Evolutionary conservation across 2,888 invertebrate species (phyloP).

Genomic region (Liopterus haemorrhoidalis): DNA sequence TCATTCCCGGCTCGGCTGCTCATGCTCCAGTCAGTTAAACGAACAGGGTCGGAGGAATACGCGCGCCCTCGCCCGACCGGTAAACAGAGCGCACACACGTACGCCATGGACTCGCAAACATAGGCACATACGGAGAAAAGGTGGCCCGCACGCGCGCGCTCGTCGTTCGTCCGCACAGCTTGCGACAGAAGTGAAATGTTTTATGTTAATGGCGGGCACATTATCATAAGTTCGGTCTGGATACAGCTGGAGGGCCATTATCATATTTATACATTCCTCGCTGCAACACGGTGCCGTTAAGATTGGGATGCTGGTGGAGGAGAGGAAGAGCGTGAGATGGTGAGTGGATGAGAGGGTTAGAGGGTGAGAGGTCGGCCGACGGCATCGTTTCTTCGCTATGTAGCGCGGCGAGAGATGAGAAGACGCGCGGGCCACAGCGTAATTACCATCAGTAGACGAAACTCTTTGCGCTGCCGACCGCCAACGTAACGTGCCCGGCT

Average conservation of each 20-base stretch:
- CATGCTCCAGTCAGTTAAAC: too few species aligned
- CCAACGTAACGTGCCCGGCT: too few species aligned
- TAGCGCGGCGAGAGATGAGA: conserved; percentile 5
- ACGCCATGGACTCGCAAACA: too few species aligned
- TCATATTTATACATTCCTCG: conserved; percentile 30
- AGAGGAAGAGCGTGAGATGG: conserved; percentile 18
- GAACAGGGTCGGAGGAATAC: too few species aligned
- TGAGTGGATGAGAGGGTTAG: conserved; percentile 13
- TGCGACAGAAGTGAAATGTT: conserved; percentile 30
- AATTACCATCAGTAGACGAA: not conserved
- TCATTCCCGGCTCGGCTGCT: too few species aligned
- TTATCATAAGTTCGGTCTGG: conserved; percentile 35
- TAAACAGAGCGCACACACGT: too few species aligned
- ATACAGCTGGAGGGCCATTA: conserved; percentile 36
- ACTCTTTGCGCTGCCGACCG: conserved; percentile 6
- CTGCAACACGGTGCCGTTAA: conserved; percentile 22
- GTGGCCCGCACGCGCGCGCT: conserved; percentile 6
- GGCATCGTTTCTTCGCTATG: conserved; percentile 20
- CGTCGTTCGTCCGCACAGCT: conserved; percentile 15
- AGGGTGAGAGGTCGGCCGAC: conserved; percentile 13
- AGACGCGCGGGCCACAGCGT: not conserved
- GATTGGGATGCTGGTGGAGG: conserved; percentile 10
- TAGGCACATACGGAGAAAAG: conserved; percentile 7
- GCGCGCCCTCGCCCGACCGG: too few species aligned
- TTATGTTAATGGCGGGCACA: conserved; percentile 37